A percentile compares a stretch with the other conserved stretches of the same genome.
These are phyloP conservation scores for Pseudomyrmex concolor DNA, from an alignment of 1,140 invertebrate species.

Conservation along the genomic window DNA sequence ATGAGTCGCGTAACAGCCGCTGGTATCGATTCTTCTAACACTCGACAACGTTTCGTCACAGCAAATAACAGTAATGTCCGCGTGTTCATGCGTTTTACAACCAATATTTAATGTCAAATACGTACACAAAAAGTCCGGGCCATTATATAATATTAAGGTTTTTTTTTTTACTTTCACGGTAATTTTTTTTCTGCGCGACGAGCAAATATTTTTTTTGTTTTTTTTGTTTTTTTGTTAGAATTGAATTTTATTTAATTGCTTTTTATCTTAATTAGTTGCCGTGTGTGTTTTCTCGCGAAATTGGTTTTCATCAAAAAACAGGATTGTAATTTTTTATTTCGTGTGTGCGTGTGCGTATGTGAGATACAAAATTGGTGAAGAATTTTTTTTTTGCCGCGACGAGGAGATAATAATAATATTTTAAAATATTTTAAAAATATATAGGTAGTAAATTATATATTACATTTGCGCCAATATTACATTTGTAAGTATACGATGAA, in stretches of 20 bases:
- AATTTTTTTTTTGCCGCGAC: neutral
- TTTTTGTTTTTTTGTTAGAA: too few relatives aligned
- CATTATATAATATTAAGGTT: too few relatives aligned
- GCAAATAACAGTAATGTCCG: conserved; percentile 1
- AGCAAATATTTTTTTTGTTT: conserved; percentile 35
- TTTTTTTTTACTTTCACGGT: neutral
- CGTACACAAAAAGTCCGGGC: too few relatives aligned
- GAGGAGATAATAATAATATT: neutral
- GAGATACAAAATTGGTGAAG: neutral
- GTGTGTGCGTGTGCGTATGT: neutral
- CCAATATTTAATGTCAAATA: too few relatives aligned
- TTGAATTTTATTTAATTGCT: conserved; percentile 26
- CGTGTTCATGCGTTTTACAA: too few relatives aligned
- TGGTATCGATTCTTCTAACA: conserved; percentile 25
- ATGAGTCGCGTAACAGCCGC: conserved; percentile 77
- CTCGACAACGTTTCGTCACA: conserved; percentile 40
- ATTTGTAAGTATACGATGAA: too few relatives aligned
- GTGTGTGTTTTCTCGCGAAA: conserved; percentile 27
- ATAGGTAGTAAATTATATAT: too few relatives aligned
- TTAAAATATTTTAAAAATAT: neutral
- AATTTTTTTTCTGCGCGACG: conserved; percentile 20
- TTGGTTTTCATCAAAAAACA: conserved; percentile 30
- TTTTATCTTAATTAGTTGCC: too few relatives aligned
- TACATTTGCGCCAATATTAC: too few relatives aligned
- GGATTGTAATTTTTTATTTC: conserved; percentile 27